Percentiles rank a stretch among this genome's conserved stretches.
Evolutionary conservation across 2,113 vertebrate genomes (phyloP).

Genomic region (Plectropomus leopardus): DNA sequence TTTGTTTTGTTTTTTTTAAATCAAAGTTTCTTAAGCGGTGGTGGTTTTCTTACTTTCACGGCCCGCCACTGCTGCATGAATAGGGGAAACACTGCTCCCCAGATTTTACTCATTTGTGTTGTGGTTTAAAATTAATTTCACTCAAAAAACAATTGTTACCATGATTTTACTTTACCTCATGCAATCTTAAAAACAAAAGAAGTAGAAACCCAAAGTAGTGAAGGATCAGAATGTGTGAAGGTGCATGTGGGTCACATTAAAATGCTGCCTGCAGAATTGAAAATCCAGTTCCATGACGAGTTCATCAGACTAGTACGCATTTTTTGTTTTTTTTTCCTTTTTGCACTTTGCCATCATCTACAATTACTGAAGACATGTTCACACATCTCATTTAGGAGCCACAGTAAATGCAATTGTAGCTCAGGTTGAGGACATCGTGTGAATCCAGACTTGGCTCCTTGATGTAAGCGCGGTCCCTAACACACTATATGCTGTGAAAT

Average conservation of each 20-base stretch:
- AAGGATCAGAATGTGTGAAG: slow-evolving; percentile 40
- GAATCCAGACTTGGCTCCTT: slow-evolving; percentile 39
- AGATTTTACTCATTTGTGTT: slow-evolving; percentile 64
- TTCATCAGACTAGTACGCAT: slow-evolving; percentile 50
- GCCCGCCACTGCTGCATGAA: slow-evolving; percentile 66
- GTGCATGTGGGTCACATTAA: slow-evolving; percentile 42
- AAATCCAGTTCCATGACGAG: slow-evolving; percentile 27
- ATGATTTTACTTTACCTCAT: slow-evolving; percentile 60
- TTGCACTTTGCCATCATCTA: slow-evolving; percentile 58
- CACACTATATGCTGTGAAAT: slow-evolving; percentile 25
- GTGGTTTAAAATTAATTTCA: slow-evolving; percentile 62
- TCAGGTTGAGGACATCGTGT: slow-evolving; percentile 46
- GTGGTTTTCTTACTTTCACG: slow-evolving; percentile 47
- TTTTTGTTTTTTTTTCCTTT: slow-evolving; percentile 22
- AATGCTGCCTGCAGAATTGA: slow-evolving; percentile 40
- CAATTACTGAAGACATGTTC: slow-evolving; percentile 38
- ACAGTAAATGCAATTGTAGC: slow-evolving; percentile 58
- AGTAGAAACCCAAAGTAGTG: slow-evolving; percentile 23
- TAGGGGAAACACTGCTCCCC: slow-evolving; percentile 59
- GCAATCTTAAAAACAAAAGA: slow-evolving; percentile 23
- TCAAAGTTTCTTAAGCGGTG: slow-evolving; percentile 43
- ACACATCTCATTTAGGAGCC: slow-evolving; percentile 60
- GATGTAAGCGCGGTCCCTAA: slow-evolving; percentile 22
- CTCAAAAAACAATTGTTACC: slow-evolving; percentile 44
- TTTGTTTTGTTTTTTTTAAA: slow-evolving; percentile 16